Conservation (phyloP, 2,113 vertebrate genomes). For the Triplophysa dalaica region DNA sequence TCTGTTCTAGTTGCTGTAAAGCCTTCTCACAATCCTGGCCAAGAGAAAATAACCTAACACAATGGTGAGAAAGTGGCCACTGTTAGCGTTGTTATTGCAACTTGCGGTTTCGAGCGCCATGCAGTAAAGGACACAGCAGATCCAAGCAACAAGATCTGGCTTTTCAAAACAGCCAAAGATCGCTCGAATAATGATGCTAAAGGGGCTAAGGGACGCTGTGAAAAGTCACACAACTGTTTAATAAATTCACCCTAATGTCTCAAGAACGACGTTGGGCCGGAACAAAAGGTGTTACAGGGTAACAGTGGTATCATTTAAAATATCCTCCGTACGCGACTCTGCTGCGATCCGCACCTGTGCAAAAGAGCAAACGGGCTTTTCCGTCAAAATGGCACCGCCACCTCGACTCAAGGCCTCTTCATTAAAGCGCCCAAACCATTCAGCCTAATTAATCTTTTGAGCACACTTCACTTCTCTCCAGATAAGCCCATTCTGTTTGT, state of each 20-base stretch:
- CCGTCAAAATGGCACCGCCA: background rate
- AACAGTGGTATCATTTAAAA: background rate
- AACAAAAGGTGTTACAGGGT: background rate
- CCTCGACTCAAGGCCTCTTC: slow-evolving; percentile 42
- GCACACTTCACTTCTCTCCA: slow-evolving; percentile 45
- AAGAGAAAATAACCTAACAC: background rate
- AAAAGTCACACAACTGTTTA: too few species aligned
- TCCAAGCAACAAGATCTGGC: too few species aligned
- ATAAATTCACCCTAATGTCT: too few species aligned
- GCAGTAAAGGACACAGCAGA: too few species aligned
- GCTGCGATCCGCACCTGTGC: background rate
- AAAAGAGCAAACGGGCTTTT: background rate
- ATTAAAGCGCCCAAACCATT: slow-evolving; percentile 45
- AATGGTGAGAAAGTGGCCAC: too few species aligned
- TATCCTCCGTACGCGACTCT: background rate
- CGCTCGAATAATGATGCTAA: too few species aligned
- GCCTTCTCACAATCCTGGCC: background rate
- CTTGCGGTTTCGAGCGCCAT: too few species aligned
- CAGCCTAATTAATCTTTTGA: slow-evolving; percentile 53
- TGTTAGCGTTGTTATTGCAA: too few species aligned
- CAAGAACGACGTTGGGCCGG: background rate
- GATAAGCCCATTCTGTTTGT: slow-evolving; percentile 41
- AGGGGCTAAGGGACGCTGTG: too few species aligned
- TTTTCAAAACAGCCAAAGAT: too few species aligned
- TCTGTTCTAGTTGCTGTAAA: background rate